Conservation (phyloP, 2,113 vertebrate species). For the Spizaetus ornatus region DNA sequence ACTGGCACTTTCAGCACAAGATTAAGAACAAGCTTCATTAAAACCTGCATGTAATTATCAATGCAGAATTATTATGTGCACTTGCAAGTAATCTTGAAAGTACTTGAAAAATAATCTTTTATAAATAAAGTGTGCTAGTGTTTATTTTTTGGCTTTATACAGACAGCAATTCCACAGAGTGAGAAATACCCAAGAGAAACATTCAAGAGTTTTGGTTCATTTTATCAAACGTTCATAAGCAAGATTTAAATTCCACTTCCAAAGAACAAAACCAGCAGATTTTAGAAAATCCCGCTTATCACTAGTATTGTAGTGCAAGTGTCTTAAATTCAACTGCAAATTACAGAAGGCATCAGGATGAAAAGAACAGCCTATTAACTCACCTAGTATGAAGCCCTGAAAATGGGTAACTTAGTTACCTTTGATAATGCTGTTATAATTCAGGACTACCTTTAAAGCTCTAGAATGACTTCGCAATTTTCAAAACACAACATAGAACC, state of each 20-base stretch:
- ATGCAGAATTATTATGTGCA: neutral
- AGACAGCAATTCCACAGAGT: neutral
- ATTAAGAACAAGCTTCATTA: neutral
- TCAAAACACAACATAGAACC: neutral
- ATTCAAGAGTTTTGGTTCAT: neutral
- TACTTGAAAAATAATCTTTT: neutral
- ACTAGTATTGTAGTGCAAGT: neutral
- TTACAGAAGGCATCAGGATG: neutral
- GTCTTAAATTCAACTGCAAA: neutral
- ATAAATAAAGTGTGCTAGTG: neutral
- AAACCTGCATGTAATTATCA: neutral
- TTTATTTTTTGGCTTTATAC: neutral
- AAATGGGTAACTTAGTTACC: neutral
- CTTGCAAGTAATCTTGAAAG: neutral
- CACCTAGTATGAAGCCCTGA: neutral
- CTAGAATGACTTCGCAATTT: neutral
- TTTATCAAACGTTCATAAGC: neutral
- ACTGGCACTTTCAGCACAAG: neutral
- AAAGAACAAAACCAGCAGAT: neutral
- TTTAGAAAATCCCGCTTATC: neutral
- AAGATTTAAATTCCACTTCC: neutral
- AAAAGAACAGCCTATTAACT: neutral
- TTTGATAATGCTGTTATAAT: neutral
- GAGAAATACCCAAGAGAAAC: neutral
- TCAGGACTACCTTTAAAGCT: neutral